Evolutionary conservation across 2,797 vertebrate genomes (phyloP).

Genomic region (Helarctos malayanus): DNA sequence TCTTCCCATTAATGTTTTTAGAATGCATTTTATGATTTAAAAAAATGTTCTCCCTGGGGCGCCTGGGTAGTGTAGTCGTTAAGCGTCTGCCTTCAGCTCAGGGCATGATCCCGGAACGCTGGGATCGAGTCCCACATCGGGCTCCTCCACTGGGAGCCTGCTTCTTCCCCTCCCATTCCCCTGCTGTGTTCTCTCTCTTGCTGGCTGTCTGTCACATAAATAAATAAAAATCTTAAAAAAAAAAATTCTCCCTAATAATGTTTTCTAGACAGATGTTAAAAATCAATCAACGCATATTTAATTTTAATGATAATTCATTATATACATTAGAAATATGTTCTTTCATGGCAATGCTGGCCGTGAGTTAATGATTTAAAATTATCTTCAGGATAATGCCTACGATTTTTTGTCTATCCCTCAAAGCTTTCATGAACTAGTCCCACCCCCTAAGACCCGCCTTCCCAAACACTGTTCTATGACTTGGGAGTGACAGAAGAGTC

Average conservation of each 20-base stretch:
- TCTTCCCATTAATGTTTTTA: neutral
- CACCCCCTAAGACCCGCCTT: neutral
- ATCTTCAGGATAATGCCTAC: neutral
- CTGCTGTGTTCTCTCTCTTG: too few species aligned
- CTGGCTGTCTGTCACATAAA: too few species aligned
- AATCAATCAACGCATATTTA: neutral
- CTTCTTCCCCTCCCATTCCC: too few species aligned
- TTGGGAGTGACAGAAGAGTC: neutral
- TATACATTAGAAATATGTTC: neutral
- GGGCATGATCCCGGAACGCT: too few species aligned
- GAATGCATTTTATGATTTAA: neutral
- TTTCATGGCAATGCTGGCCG: neutral
- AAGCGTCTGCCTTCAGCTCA: too few species aligned
- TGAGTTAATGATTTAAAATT: neutral
- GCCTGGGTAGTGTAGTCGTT: too few species aligned
- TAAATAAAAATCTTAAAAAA: too few species aligned
- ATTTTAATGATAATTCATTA: neutral
- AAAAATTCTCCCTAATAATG: neutral
- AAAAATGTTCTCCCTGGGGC: neutral
- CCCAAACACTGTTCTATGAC: neutral
- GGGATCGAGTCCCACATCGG: too few species aligned
- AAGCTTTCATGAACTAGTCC: neutral
- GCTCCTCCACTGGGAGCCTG: too few species aligned
- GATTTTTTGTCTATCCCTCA: neutral
- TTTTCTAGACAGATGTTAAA: constrained; percentile 27